Evolutionary conservation across 1,140 invertebrate species (phyloP).

Genomic region (Sarcophaga peregrina): DNA sequence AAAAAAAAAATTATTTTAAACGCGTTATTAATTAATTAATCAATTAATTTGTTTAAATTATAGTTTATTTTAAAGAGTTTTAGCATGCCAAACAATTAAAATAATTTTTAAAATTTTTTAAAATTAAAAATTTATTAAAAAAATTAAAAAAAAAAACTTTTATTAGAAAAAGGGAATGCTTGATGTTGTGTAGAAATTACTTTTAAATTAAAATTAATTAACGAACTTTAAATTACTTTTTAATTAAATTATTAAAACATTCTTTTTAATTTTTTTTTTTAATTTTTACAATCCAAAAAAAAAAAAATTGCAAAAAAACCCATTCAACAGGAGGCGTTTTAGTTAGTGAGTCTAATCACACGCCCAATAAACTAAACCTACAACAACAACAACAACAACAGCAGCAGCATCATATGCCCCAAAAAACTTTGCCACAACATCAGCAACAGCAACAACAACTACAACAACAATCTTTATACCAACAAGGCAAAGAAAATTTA

Average conservation of each 20-base stretch:
- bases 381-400: not conserved
- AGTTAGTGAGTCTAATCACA: slow-evolving; percentile 47
- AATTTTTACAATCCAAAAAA: slow-evolving; percentile 27
- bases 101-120: slow-evolving; percentile 1
- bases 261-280: slow-evolving; percentile 23
- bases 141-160: slow-evolving; percentile 3
- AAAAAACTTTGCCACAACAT: slow-evolving; percentile 16
- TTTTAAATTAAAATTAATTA: slow-evolving; percentile 23
- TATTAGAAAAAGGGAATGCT: slow-evolving; percentile 40
- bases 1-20: not conserved
- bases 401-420: slow-evolving; percentile 40
- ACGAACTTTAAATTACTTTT: not conserved
- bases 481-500: slow-evolving; percentile 44
- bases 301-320: not conserved
- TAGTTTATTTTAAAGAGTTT: not conserved
- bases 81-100: not conserved
- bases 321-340: slow-evolving; percentile 36
- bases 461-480: slow-evolving; percentile 49
- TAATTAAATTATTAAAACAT: not conserved
- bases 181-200: slow-evolving; percentile 42
- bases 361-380: not conserved
- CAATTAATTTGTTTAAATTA: not conserved
- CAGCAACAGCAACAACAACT: slow-evolving; percentile 45
- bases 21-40: not conserved
- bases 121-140: not conserved